Percentiles rank a stretch among this genome's conserved stretches.
phyloP scores from a whole-genome alignment of 2,797 vertebrate species.

The Discoglossus pictus region DNA sequence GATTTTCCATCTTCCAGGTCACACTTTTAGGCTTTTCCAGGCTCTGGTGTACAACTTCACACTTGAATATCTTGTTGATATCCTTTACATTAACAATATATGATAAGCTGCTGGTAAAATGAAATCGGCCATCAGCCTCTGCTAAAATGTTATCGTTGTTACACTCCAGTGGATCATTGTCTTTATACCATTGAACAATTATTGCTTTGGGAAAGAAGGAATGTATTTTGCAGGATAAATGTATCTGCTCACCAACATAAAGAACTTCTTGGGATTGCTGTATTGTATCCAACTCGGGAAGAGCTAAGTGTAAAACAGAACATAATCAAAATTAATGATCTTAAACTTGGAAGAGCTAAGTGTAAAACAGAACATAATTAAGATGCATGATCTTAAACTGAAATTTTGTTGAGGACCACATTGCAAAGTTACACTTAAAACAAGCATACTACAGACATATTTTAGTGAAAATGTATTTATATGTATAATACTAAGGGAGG shows the following conservation, averaged over 20 bases:
- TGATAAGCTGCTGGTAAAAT: neutral
- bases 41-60: conserved; percentile 10
- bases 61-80: neutral
- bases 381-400: too few relatives aligned
- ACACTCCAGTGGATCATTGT: neutral
- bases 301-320: conserved; percentile 11
- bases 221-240: conserved; percentile 12
- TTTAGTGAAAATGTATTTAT: too few relatives aligned
- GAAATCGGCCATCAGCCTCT: neutral
- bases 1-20: neutral
- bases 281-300: conserved; percentile 19
- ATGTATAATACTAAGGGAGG: too few relatives aligned
- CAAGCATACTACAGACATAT: too few relatives aligned
- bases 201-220: conserved; percentile 5
- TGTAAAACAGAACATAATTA: too few relatives aligned
- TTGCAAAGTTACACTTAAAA: too few relatives aligned
- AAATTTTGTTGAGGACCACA: too few relatives aligned
- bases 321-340: neutral
- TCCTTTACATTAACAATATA: neutral
- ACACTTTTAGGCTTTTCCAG: neutral
- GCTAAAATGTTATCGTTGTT: neutral
- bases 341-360: too few relatives aligned
- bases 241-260: neutral
- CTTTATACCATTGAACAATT: conserved; percentile 6
- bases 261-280: neutral